phyloP scores from a whole-genome alignment of 2,113 vertebrate species.

The Apteryx mantelli region DNA sequence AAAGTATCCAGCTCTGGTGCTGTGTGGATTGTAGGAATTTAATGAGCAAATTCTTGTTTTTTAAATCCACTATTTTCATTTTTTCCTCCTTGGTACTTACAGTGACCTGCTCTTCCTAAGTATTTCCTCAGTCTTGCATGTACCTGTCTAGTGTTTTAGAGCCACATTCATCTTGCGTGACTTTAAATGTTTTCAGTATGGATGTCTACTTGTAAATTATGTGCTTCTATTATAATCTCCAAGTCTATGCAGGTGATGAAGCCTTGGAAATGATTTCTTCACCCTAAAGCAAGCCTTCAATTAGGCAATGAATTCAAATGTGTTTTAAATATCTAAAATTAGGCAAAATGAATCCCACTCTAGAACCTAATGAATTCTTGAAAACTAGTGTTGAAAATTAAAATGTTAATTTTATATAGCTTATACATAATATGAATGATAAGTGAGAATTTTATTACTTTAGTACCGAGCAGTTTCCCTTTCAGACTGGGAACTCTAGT shows the following conservation, averaged over 20 bases:
- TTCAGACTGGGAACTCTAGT: background rate
- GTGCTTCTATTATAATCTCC: background rate
- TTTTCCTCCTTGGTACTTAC: background rate
- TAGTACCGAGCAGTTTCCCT: slow-evolving; percentile 5
- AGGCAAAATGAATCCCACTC: background rate
- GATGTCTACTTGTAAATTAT: background rate
- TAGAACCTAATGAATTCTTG: background rate
- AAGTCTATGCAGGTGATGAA: background rate
- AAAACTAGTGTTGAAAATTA: background rate
- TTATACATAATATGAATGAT: background rate
- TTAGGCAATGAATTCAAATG: background rate
- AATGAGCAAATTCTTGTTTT: background rate
- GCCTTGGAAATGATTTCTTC: background rate
- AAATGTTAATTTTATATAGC: background rate
- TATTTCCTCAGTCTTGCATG: background rate
- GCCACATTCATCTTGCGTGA: background rate
- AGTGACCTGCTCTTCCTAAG: background rate
- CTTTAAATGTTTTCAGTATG: background rate
- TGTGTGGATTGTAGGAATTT: background rate
- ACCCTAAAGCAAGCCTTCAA: background rate
- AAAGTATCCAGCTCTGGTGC: background rate
- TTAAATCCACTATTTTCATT: background rate
- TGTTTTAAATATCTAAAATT: background rate
- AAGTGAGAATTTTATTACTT: slow-evolving; percentile 2
- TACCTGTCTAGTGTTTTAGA: background rate